Conservation (phyloP, 1,140 invertebrate species). For the Spodoptera frugiperda region DNA sequence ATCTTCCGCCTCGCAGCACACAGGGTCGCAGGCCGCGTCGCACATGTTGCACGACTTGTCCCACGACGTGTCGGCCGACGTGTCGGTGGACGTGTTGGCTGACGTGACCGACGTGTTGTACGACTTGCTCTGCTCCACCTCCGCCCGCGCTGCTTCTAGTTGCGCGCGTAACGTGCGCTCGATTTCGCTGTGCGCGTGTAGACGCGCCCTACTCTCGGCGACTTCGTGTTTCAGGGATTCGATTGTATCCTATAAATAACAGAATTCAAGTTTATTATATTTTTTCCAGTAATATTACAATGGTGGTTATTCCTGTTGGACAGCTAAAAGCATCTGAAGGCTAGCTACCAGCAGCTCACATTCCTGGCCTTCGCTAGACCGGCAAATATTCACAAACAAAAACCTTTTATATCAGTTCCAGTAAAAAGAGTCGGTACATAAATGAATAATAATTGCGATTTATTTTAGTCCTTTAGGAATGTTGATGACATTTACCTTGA, state of each 20-base stretch:
- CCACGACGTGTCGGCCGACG: constrained; percentile 46
- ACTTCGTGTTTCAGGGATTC: constrained; percentile 82
- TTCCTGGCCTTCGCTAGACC: background rate
- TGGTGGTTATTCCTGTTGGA: too few relatives aligned
- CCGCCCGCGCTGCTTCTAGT: constrained; percentile 75
- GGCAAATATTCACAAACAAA: constrained; percentile 8
- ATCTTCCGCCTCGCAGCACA: constrained; percentile 71
- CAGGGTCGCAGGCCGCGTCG: constrained; percentile 74
- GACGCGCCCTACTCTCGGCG: constrained; percentile 74
- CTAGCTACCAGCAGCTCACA: background rate
- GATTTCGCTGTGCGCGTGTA: constrained; percentile 78
- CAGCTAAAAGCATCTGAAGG: background rate
- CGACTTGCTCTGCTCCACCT: constrained; percentile 58
- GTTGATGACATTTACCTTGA: constrained; percentile 68
- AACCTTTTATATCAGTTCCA: constrained; percentile 12
- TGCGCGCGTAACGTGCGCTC: constrained; percentile 79
- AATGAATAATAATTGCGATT: constrained; percentile 38
- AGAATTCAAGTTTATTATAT: background rate
- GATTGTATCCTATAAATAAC: constrained; percentile 75
- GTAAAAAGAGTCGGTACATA: constrained; percentile 26
- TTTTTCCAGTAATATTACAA: background rate
- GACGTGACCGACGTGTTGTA: constrained; percentile 35
- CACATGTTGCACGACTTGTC: constrained; percentile 53
- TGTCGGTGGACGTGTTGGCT: constrained; percentile 46
- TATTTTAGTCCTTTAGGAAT: constrained; percentile 35